phyloP scores from a whole-genome alignment of 1,140 invertebrate species.

The Macrobrachium nipponense region DNA sequence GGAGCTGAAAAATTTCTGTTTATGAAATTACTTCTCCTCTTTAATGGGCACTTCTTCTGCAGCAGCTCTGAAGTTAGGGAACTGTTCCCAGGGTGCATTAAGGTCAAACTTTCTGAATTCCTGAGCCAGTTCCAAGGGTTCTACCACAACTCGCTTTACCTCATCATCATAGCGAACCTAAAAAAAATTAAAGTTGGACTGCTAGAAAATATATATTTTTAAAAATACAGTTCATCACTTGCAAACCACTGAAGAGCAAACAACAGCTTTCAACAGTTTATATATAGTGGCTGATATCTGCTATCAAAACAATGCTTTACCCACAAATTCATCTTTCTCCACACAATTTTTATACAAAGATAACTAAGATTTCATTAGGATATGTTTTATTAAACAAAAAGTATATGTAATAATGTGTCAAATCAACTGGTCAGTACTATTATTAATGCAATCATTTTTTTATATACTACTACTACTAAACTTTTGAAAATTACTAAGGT shows the following conservation, averaged over 20 bases:
- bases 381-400: too few relatives aligned
- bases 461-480: too few relatives aligned
- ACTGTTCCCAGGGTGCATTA: constrained; percentile 96
- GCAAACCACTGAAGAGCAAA: neutral
- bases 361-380: too few relatives aligned
- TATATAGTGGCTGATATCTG: too few relatives aligned
- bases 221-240: neutral
- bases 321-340: too few relatives aligned
- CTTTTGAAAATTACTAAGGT: too few relatives aligned
- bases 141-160: constrained; percentile 91
- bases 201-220: neutral
- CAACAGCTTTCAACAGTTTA: neutral
- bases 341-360: too few relatives aligned
- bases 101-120: constrained; percentile 98
- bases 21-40: constrained; percentile 18
- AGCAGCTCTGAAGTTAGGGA: constrained; percentile 73
- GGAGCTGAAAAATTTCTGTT: neutral
- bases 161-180: constrained; percentile 97
- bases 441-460: too few relatives aligned
- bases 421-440: too few relatives aligned
- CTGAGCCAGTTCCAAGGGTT: constrained; percentile 96
- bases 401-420: too few relatives aligned
- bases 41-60: constrained; percentile 49
- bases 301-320: too few relatives aligned
- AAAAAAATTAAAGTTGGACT: constrained; percentile 50